A percentile compares a stretch with the other conserved stretches of the same genome.
Conservation (phyloP, 92 coral and sea anemone genomes). For the Heteractis magnifica region DNA sequence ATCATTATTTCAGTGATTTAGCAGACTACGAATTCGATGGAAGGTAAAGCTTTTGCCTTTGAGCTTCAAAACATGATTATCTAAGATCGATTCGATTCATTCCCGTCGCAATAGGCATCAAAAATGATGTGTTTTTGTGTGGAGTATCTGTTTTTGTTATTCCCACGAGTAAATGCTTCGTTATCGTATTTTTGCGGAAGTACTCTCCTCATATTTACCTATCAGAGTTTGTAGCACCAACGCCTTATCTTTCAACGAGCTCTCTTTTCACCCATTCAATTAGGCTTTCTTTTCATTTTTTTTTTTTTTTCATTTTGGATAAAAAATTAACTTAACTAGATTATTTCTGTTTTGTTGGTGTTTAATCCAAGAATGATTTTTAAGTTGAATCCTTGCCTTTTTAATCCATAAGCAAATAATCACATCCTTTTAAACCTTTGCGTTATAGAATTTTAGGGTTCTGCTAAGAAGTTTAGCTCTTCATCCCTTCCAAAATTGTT, state of each 20-base stretch:
- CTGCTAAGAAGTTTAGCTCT: too few species aligned
- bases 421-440: too few species aligned
- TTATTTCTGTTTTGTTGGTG: neutral
- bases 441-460: too few species aligned
- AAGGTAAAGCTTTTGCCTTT: conserved; percentile 51
- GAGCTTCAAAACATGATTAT: neutral
- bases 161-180: neutral
- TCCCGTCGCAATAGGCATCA: neutral
- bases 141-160: neutral
- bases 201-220: neutral
- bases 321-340: neutral
- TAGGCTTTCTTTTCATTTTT: neutral
- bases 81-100: neutral
- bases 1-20: conserved; percentile 89
- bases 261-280: neutral
- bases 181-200: neutral
- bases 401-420: too few species aligned
- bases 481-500: too few species aligned
- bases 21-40: conserved; percentile 87
- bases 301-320: neutral
- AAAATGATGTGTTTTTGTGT: neutral
- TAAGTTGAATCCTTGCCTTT: too few species aligned
- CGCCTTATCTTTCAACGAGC: neutral
- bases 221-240: neutral
- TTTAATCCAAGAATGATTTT: too few species aligned